Conservation (phyloP, 1,140 invertebrate species). For the Steinernema khuongi region DNA sequence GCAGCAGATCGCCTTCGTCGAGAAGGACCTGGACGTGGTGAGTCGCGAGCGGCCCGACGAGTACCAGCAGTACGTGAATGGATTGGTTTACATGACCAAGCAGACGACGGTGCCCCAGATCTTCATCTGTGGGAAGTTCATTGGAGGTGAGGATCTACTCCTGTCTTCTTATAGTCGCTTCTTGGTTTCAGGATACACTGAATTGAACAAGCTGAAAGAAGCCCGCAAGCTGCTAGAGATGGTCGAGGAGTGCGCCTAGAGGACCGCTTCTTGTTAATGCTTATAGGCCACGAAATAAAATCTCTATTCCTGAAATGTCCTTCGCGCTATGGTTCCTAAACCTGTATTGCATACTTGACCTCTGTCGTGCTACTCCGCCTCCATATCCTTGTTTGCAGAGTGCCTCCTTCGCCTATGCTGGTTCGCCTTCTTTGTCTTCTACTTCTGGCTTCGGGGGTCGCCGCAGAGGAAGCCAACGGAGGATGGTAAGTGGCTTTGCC, state of each 20-base stretch:
- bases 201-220: background rate
- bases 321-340: too few species aligned
- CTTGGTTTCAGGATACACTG: background rate
- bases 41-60: slow-evolving; percentile 21
- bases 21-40: slow-evolving; percentile 33
- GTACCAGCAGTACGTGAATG: slow-evolving; percentile 30
- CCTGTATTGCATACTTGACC: too few species aligned
- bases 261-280: background rate
- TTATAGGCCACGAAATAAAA: too few species aligned
- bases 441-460: background rate
- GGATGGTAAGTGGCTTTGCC: slow-evolving; percentile 36
- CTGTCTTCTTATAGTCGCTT: background rate
- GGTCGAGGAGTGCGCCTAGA: slow-evolving; percentile 1
- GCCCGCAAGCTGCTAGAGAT: background rate
- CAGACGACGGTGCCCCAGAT: slow-evolving; percentile 37
- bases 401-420: background rate
- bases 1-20: slow-evolving; percentile 27
- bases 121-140: slow-evolving; percentile 39
- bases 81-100: slow-evolving; percentile 30
- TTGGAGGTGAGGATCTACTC: background rate
- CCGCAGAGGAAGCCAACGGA: slow-evolving; percentile 19
- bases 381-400: background rate
- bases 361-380: background rate
- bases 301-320: background rate
- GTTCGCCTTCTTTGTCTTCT: background rate